Base-by-base conservation (phyloP, 2,888 invertebrate species). In the Phengaris arion region DNA sequence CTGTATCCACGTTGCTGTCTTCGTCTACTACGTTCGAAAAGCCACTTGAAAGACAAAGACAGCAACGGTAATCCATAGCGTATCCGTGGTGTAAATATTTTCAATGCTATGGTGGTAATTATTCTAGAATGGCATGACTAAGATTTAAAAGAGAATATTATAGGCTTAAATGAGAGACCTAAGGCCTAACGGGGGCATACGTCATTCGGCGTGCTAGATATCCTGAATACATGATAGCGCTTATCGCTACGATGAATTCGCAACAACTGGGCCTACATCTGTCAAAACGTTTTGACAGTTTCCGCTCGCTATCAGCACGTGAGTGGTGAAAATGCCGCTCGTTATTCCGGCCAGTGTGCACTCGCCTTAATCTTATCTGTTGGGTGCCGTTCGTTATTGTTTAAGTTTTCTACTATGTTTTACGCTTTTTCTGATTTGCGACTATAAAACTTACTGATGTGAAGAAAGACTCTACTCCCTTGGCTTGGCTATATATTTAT, bases 321-420 rank as follows among this genome's bases (percentile, higher is more conserved):
- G 85, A 88, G 85, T 86, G 85, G 83, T 85, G 83, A 86, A 88
- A 87, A 87, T 82, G 83, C 81, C 84, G 84, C 87, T 86, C 86
- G 87, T 88, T 91, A 89, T 89, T 89, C 88, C 85, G 83, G 86
- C 88, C 86, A 83, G 82, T 85, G 48, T 48, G 70, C 35, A 81
- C 80, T 81, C 85, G 84, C 83, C 84, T 85, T 82, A 89, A 91
- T 92, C 91, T 92, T 90, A 86, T 89, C 86, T 89, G 87, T 91
- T 91, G 4, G 35, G 57, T 15, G 6, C 6, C 48, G 4, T 46
- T 46, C 46, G 6, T 6, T 4, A 6, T 46, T 46, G 46, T 46
- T 6, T 46, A 48, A 4, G 48, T 48, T 6, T 48, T 48, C 48
- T 48, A 48, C 48, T 48, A 7, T 48, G 6, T 48, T 6, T 48